Evolutionary conservation across 2,113 vertebrate genomes (phyloP).

Genomic region (Lutjanus erythropterus): DNA sequence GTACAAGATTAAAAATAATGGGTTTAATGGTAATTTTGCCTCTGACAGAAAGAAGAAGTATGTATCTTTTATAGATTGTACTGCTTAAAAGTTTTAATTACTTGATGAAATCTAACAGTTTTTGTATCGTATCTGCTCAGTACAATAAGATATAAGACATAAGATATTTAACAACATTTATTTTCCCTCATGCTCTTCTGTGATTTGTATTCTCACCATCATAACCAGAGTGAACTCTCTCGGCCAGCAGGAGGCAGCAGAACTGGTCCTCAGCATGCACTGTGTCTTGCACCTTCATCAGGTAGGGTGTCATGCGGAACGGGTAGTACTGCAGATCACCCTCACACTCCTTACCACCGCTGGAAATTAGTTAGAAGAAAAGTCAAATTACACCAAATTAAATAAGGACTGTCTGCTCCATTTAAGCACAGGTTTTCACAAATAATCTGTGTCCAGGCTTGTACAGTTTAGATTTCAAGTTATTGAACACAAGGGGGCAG

Average conservation of each 20-base stretch:
- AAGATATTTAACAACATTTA: background rate
- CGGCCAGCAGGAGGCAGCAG: constrained; percentile 95
- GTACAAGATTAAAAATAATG: background rate
- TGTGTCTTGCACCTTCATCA: constrained; percentile 89
- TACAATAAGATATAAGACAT: too few relatives aligned
- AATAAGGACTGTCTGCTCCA: background rate
- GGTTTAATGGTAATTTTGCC: background rate
- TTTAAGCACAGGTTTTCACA: background rate
- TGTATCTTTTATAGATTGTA: too few relatives aligned
- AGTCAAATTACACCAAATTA: background rate
- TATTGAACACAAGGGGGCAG: constrained; percentile 48
- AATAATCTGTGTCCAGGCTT: background rate
- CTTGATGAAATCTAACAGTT: background rate
- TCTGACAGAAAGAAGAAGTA: background rate
- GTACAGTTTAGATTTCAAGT: background rate
- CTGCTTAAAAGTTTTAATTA: too few relatives aligned
- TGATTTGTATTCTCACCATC: constrained; percentile 87
- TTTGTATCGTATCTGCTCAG: background rate
- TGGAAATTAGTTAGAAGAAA: constrained; percentile 56
- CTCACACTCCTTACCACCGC: constrained; percentile 85
- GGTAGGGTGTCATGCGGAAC: constrained; percentile 95
- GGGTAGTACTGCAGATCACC: constrained; percentile 89
- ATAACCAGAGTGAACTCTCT: constrained; percentile 96
- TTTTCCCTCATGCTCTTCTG: background rate
- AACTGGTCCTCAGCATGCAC: constrained; percentile 89